Evolutionary conservation across 2,797 vertebrate species (phyloP), one percentile per base, ranked within the genome.

Genomic region (Betta splendens): DNA sequence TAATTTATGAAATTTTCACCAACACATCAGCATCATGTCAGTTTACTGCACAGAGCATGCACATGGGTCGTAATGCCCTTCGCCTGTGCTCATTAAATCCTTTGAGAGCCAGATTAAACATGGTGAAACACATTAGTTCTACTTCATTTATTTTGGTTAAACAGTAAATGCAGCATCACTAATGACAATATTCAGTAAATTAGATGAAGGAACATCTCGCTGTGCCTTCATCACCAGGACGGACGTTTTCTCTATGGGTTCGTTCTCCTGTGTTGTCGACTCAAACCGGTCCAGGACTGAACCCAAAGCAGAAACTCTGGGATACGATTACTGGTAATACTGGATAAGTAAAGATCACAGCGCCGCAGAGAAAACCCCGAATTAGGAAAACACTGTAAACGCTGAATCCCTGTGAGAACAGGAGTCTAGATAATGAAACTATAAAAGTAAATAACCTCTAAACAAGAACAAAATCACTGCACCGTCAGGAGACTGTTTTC

Each of bases 81-180:
- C 66, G 17, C 31, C 37, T 64, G 64, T 55, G 13, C 43, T 69
- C 55, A 66, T 64, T 61, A 74, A 74, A 68, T 64, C 31, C 40
- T 39, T 25, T 54, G 17, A 51, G 47, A 63, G 63, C 13, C 12
- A 32, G 13, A 57, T 61, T 8, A 55, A 61, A 73, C 46, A 46
- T 53, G 26, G 9, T 43, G 36, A 43, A 64, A 70, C 51, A 23
- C 17, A 40, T 38, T 20, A 53, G 18, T 63, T 69, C 38, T 42
- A 75, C 68, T 67, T 39, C n/a, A 3, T 61, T 58, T 48, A 43
- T 36, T 43, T 54, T 46, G 43, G 45, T 45, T 54, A 25, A 31
- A 55, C 15, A 6, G 17, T 59, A 56, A 67, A 47, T 61, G 58
- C 20, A 29, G 46, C 46, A 18, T 45, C 10, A n/a, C 37, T 57